Evolutionary conservation across 2,113 vertebrate species (phyloP), one percentile per base, ranked within the genome.

Genomic region (Tupaia tana): DNA sequence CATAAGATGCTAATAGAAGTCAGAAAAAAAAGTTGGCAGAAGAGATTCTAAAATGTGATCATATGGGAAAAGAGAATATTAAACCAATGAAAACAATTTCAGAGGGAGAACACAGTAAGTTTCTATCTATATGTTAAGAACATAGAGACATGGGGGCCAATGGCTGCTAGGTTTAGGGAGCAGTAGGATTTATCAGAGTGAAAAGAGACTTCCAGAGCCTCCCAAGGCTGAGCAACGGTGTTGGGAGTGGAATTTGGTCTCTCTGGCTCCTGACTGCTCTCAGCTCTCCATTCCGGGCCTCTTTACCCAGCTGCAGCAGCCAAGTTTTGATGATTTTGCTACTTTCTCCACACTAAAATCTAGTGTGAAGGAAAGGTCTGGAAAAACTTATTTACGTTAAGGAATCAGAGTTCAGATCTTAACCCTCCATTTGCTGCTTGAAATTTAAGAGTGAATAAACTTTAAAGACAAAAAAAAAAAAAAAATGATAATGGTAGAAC

Each of bases 41-140:
- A 75, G 84, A 90, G 70, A 74, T 88, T 89, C 86, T 95, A 71
- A 93, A 97, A 90, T 87, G 79, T 90, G 86, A 95, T 91, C 78
- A 64, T 79, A 84, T 80, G 92, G 29, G 58, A 79, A 92, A 92
- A 92, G 74, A 93, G 83, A 93, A 80, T 70, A 89, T 75, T 87
- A 95, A 58, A 75, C 9, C 20, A 69, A 90, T 80, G 82, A 75
- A 97, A 97, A 95, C 73, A 25, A 22, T 89, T 94, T 86, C 73
- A 66, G 73, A 87, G 71, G 66, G 22, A 73, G 63, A 91, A 93
- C 92, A 93, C 81, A 95, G 6, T 94, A 89, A 81, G 74, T 86
- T 95, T 92, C 54, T 86, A 64, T 83, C 31, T 54, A 59, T 71
- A 84, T 91, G 88, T 93, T 96, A 79, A 94, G 97, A 92, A 82